Percentiles rank a stretch among this genome's conserved stretches.
These are phyloP conservation scores for Sphecodes monilicornis DNA, from an alignment of 2,888 invertebrate species.

Conservation along the genomic window DNA sequence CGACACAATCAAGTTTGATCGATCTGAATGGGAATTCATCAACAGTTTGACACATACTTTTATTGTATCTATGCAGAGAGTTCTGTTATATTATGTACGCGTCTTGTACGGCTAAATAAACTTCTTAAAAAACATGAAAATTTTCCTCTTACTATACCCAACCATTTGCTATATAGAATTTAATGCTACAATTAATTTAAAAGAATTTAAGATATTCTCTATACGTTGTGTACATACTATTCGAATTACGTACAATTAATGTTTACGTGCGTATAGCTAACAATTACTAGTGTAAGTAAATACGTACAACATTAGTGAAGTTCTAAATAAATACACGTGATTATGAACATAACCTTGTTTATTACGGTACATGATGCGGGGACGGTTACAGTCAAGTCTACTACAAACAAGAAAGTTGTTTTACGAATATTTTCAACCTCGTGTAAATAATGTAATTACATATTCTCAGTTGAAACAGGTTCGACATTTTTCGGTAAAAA, in stretches of 20 bases:
- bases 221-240: background rate
- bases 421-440: constrained; percentile 49
- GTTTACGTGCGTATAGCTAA: background rate
- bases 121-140: constrained; percentile 64
- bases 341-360: constrained; percentile 38
- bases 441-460: constrained; percentile 62
- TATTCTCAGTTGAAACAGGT: constrained; percentile 58
- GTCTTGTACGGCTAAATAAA: constrained; percentile 76
- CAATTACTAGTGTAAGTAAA: background rate
- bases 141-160: background rate
- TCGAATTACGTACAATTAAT: background rate
- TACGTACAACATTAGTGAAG: background rate
- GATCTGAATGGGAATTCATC: background rate
- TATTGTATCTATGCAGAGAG: constrained; percentile 66
- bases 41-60: background rate
- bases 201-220: background rate
- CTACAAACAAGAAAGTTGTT: constrained; percentile 63
- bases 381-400: constrained; percentile 59
- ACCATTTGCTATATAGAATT: background rate
- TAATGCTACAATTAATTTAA: background rate
- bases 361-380: constrained; percentile 58
- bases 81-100: constrained; percentile 67
- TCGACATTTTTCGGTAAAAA: constrained; percentile 58
- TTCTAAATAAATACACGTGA: background rate
- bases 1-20: background rate